These are phyloP conservation scores for Cyaniris semiargus DNA, from an alignment of 2,888 invertebrate genomes.

Conservation along the genomic window DNA sequence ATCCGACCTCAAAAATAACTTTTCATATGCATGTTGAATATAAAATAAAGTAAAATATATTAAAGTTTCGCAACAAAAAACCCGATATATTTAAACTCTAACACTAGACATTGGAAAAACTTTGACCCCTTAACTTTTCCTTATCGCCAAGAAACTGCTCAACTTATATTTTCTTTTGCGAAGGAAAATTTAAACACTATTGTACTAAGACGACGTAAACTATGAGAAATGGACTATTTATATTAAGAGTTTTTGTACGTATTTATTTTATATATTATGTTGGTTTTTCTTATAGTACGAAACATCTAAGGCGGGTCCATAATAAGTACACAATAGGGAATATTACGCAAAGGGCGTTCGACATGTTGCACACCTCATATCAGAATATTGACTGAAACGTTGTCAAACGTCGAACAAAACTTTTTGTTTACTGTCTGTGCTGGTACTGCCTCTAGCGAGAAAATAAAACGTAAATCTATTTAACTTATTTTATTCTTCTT, in stretches of 20 bases:
- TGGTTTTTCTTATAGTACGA: no score
- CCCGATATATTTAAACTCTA: slow-evolving; percentile 7
- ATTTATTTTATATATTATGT: not conserved
- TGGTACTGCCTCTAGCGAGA: no score
- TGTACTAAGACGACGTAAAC: not conserved
- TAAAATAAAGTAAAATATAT: not conserved
- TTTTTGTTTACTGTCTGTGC: no score
- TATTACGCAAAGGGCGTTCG: no score
- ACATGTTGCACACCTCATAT: no score
- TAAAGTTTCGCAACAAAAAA: slow-evolving; percentile 5
- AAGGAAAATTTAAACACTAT: slow-evolving; percentile 1
- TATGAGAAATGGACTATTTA: not conserved
- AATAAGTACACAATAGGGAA: no score
- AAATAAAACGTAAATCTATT: no score
- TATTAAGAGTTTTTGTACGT: not conserved
- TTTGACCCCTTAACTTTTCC: slow-evolving; percentile 17
- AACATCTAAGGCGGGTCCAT: no score
- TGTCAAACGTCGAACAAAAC: no score
- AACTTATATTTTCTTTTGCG: not conserved
- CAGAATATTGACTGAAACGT: no score
- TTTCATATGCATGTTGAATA: not conserved
- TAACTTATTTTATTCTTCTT: no score
- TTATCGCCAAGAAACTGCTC: not conserved
- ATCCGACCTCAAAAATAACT: no score
- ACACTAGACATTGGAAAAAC: slow-evolving; percentile 1